phyloP scores from a whole-genome alignment of 2,797 vertebrate species.

The Typhlichthys eigenmanni region DNA sequence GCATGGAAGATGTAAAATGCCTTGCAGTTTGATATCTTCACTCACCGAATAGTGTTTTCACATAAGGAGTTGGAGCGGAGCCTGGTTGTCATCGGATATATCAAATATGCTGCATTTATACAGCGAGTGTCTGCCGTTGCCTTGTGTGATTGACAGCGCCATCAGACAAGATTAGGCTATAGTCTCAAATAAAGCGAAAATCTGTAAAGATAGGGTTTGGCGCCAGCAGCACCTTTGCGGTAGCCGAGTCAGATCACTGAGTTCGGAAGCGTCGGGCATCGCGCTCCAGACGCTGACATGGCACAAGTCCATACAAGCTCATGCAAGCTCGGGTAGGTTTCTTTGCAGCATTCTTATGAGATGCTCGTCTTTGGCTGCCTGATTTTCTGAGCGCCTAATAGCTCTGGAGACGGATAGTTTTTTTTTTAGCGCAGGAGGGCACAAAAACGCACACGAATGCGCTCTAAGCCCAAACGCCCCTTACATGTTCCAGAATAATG shows the following conservation, averaged over 20 bases:
- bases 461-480: constrained; percentile 18
- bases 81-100: no score
- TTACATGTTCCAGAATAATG: neutral
- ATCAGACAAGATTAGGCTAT: constrained; percentile 13
- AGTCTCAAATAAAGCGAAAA: neutral
- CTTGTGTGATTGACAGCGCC: constrained; percentile 24
- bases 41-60: no score
- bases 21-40: no score
- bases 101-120: no score
- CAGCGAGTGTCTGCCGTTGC: neutral
- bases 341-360: constrained; percentile 39
- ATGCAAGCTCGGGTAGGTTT: constrained; percentile 14
- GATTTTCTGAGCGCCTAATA: constrained; percentile 1
- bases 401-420: neutral
- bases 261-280: constrained; percentile 37
- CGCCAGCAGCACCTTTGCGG: constrained; percentile 35
- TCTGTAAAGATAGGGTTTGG: neutral
- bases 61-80: no score
- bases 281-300: constrained; percentile 2
- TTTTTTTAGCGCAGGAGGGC: constrained; percentile 2
- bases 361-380: constrained; percentile 18
- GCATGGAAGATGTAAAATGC: neutral
- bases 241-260: constrained; percentile 40
- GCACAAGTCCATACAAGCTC: constrained; percentile 6
- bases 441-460: constrained; percentile 25